Evolutionary conservation across 2,888 invertebrate species (phyloP).

Genomic region (Cephus nigrinus): DNA sequence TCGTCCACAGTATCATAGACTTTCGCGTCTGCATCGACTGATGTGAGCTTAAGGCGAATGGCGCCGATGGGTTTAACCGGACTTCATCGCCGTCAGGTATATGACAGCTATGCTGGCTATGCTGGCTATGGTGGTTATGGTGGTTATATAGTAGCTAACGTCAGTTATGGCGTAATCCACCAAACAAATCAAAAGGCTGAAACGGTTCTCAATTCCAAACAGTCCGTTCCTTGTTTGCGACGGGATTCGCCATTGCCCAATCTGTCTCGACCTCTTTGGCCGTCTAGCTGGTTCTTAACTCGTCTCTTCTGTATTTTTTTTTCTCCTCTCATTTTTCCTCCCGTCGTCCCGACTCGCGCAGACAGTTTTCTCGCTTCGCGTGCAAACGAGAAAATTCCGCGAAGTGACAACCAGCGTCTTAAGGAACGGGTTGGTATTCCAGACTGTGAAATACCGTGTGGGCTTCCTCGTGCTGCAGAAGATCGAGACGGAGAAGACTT

Average conservation of each 20-base stretch:
- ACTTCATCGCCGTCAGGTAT: neutral
- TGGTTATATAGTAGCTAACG: neutral
- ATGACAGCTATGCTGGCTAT: neutral
- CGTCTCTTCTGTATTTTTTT: neutral
- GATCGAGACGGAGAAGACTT: neutral
- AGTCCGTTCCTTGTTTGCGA: constrained; percentile 4
- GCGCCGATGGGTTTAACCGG: neutral
- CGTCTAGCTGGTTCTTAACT: neutral
- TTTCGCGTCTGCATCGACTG: neutral
- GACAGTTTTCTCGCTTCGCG: neutral
- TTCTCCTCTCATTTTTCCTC: neutral
- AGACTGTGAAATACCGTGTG: neutral
- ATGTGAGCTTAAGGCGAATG: constrained; percentile 1
- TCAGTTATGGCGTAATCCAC: neutral
- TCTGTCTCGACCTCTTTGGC: neutral
- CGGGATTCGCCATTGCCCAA: neutral
- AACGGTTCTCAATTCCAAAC: neutral
- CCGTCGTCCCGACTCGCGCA: neutral
- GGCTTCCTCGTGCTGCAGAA: neutral
- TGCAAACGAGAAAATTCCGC: neutral
- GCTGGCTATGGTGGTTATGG: neutral
- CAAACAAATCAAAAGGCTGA: constrained; percentile 3
- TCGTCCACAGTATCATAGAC: constrained; percentile 20
- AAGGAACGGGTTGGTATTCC: neutral
- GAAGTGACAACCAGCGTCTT: neutral